Evolutionary conservation across 2,797 vertebrate genomes (phyloP).

Genomic region (Natrix natrix): DNA sequence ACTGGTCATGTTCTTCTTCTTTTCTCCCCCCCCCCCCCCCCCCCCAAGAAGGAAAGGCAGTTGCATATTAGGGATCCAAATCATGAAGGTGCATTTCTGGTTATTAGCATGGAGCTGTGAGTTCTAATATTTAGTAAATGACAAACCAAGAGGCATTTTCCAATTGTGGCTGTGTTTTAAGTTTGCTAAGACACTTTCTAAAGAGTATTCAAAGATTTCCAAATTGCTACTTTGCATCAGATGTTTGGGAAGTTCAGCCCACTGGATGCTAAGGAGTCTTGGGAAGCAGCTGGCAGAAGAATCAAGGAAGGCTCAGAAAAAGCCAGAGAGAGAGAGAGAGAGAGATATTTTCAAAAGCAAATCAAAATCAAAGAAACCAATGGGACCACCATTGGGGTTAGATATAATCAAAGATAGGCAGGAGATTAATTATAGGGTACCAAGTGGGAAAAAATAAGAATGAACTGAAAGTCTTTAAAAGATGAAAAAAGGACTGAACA

Average conservation of each 20-base stretch:
- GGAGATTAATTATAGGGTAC: not conserved
- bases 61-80: not conserved
- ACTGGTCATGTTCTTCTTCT: not conserved
- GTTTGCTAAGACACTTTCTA: not conserved
- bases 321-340: no score
- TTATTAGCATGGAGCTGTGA: not conserved
- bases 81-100: not conserved
- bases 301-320: not conserved
- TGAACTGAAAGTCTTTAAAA: not conserved
- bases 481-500: not conserved
- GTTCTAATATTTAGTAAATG: not conserved
- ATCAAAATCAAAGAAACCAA: not conserved
- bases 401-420: not conserved
- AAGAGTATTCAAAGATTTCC: not conserved
- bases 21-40: not conserved
- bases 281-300: not conserved
- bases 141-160: not conserved
- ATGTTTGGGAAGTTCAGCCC: not conserved
- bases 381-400: not conserved
- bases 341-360: not conserved
- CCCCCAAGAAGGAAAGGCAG: not conserved
- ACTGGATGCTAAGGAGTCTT: not conserved
- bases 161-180: not conserved
- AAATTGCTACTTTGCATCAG: not conserved
- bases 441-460: not conserved